Evolutionary conservation across 2,113 vertebrate genomes (phyloP), one percentile per base, ranked within the genome.

Genomic region (Oostethus manadensis): DNA sequence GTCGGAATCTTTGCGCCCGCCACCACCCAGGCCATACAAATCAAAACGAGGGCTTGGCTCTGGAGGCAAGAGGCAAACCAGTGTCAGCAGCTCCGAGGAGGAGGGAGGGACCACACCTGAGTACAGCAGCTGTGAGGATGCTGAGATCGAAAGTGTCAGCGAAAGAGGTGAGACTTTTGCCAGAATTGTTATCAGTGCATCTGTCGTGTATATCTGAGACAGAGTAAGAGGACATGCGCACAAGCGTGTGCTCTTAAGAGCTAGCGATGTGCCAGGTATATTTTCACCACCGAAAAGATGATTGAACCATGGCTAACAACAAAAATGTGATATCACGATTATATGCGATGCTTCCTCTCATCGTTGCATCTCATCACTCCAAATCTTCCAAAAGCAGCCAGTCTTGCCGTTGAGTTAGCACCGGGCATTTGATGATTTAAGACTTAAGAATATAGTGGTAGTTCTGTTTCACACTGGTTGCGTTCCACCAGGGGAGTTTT

Each of bases 91-190:
- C 82, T 99, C 97, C 0, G 96, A 99, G 86, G 97, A 99, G 82
- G 97, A 99, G 85, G 94, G 92, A 40, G 96, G 93, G 68, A 98
- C 96, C 56, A 98, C 96, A 56, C 97, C 97, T 1, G 97, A 98
- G 88, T 98, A 97, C 90, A 96, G 94, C 79, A 99, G 96, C 89
- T 97, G 94, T 81, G 96, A 99, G 83, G 97, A 99, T 71, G 94
- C 93, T 53, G 95, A 99, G 89, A 94, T 98, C 47, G 94, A 98
- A 89, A 98, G 95, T 69, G 89, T 97, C 81, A 97, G 94, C 73
- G 97, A 98, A 86, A 94, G 95, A 93, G 97, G 96, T 97, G 80
- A 92, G 90, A 75, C 10, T 18, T 14, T 17, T 29, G n/a, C 18
- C 20, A 40, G 3, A 14, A 42, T 42, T 7, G 5, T 33, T 8